phyloP scores from a whole-genome alignment of 2,113 vertebrate genomes.

The Ondatra zibethicus region DNA sequence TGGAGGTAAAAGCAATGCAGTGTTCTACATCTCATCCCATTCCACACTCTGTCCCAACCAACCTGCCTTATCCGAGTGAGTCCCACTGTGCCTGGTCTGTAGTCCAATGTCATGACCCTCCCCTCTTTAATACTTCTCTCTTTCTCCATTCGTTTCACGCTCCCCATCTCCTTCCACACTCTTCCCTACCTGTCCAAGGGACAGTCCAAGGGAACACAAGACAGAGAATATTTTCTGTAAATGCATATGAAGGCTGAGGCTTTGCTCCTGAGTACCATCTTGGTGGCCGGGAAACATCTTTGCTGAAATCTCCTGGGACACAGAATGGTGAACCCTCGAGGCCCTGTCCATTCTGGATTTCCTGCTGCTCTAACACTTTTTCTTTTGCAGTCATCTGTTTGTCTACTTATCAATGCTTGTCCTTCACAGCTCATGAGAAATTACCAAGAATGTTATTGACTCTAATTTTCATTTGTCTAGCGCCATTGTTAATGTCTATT shows the following conservation, averaged over 20 bases:
- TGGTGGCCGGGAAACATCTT: rapidly evolving
- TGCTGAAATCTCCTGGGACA: not conserved
- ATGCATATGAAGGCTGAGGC: rapidly evolving
- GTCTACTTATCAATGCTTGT: constrained; percentile 13
- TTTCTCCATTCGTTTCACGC: not conserved
- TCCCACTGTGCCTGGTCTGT: rapidly evolving
- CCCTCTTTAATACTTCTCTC: not conserved
- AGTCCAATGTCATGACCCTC: rapidly evolving
- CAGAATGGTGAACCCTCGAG: not conserved
- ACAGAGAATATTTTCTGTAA: not conserved
- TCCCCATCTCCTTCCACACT: not conserved
- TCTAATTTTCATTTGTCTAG: constrained; percentile 83
- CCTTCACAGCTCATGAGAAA: constrained; percentile 83
- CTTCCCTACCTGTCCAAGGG: too few relatives aligned
- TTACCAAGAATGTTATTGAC: constrained; percentile 73
- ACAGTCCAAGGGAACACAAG: too few relatives aligned
- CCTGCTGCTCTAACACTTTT: not conserved
- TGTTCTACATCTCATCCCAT: not conserved
- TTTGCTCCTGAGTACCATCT: not conserved
- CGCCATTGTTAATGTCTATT: constrained; percentile 83
- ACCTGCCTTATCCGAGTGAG: too few relatives aligned
- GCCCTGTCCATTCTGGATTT: not conserved
- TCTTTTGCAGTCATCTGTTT: not conserved
- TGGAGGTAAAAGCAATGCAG: not conserved
- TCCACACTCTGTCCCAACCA: not conserved